These are phyloP conservation scores for Drosophila punjabiensis DNA, from an alignment of 1,140 invertebrate genomes.

Conservation along the genomic window DNA sequence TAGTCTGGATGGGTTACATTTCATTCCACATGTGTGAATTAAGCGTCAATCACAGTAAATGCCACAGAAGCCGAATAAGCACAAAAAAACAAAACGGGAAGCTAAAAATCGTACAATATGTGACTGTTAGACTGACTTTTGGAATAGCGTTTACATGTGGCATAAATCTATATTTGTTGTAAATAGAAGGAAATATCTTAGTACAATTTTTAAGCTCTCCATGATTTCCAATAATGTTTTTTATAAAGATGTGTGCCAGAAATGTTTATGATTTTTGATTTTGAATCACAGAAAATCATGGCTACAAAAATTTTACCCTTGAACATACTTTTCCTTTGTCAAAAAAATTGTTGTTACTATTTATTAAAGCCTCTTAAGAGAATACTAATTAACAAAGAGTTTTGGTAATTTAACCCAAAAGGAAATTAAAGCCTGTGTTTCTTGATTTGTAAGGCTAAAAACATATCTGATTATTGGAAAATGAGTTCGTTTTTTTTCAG, in stretches of 20 bases:
- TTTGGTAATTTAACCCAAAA: too few species aligned
- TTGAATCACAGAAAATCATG: background rate
- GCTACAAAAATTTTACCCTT: too few species aligned
- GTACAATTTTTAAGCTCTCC: too few species aligned
- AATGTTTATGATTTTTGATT: background rate
- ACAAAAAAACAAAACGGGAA: background rate
- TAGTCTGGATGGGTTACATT: conserved; percentile 58
- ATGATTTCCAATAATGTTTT: background rate
- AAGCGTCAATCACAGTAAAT: conserved; percentile 47
- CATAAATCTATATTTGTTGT: background rate
- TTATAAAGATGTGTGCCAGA: too few species aligned
- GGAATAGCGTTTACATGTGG: background rate
- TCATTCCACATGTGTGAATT: conserved; percentile 61
- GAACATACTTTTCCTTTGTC: too few species aligned
- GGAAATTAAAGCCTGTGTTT: too few species aligned
- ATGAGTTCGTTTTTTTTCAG: background rate
- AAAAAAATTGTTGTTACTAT: too few species aligned
- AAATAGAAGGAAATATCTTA: background rate
- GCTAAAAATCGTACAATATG: conserved; percentile 5
- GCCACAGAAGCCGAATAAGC: conserved; percentile 30
- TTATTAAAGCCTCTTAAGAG: background rate
- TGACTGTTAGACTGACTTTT: conserved; percentile 1
- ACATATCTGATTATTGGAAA: background rate
- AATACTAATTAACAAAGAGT: background rate
- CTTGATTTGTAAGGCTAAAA: too few species aligned